Evolutionary conservation across 2,113 vertebrate genomes (phyloP).

Genomic region (Chascanopsetta lugubris): DNA sequence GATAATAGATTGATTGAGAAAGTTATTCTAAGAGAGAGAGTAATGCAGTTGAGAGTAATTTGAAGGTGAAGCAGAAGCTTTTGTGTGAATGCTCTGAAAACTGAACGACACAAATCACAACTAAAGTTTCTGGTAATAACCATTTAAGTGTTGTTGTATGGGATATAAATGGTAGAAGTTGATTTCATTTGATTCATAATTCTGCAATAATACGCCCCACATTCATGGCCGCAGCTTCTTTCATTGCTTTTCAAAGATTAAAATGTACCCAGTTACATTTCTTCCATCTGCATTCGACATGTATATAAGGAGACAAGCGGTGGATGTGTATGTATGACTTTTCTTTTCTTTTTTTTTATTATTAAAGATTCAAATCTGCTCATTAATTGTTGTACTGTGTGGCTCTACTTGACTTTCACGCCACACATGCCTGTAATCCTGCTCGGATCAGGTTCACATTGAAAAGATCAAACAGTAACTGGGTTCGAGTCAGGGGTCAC

Average conservation of each 20-base stretch:
- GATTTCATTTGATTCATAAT: background rate
- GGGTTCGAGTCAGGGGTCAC: too few relatives aligned
- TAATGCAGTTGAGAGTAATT: too few relatives aligned
- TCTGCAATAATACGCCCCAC: background rate
- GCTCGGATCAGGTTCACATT: too few relatives aligned
- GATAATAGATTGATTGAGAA: too few relatives aligned
- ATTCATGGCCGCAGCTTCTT: background rate
- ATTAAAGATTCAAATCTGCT: background rate
- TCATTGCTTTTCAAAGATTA: background rate
- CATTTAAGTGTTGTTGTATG: background rate
- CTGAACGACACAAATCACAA: background rate
- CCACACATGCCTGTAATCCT: too few relatives aligned
- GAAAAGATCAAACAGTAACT: too few relatives aligned
- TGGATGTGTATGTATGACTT: background rate
- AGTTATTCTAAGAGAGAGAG: too few relatives aligned
- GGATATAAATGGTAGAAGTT: background rate
- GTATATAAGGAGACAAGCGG: background rate
- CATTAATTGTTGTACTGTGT: background rate
- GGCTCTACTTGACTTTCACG: too few relatives aligned
- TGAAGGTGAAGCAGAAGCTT: too few relatives aligned
- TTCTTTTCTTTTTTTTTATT: background rate
- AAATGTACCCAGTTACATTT: background rate
- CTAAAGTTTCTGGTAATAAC: background rate
- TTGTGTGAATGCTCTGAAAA: too few relatives aligned
- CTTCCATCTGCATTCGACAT: background rate